Base-by-base conservation (phyloP, 2,797 vertebrate species). In the Lacerta viridis region DNA sequence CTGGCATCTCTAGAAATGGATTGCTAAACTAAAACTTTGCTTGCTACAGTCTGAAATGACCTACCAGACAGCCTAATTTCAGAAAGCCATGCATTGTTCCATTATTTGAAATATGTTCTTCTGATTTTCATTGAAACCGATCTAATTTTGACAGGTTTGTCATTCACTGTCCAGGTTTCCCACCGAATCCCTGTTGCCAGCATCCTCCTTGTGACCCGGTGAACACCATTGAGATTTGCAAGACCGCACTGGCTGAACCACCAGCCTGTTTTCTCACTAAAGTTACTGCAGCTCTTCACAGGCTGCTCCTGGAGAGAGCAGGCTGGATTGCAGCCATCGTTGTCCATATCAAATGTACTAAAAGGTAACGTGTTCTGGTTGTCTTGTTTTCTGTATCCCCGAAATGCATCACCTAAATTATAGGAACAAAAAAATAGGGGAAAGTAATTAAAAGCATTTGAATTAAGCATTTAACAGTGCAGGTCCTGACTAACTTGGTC, bases 41-140 rank as follows among this genome's bases (percentile, higher is more conserved):
- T 5, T 2, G 33, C 76, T 85, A 91, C 80, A 87, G 23, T 80
- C 88, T 69, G 17, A 7, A 80, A 66, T 41, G 41, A 80, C 36
- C 84, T 43, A 43, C 74, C 87, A 87, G 86, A 64, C 85, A 89
- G 90, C 36, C 46, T 72, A 93, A 89, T 0, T 89, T 25, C 72
- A 74, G 75, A 29, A 82, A 55, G 15, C 84, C 0, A 75, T 36
- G 4, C 36, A n/a, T 59, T 75, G 86, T 80, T 23, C 33, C 29
- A 3, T 93, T 96, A 97, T 88, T 90, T 96, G 91, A 96, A 97
- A 77, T 97, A 96, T 11, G 93, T 97, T 97, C 98, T 98, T 94
- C 97, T 97, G 92, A 99, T 97, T 96, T 98, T 99, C 98, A 99
- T 98, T 2, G 98, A 98, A 92, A 97, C 98, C 13, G 98, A 98